Evolutionary conservation across 2,113 vertebrate genomes (phyloP), one percentile per base, ranked within the genome.

Genomic region (Ptilonorhynchus violaceus): DNA sequence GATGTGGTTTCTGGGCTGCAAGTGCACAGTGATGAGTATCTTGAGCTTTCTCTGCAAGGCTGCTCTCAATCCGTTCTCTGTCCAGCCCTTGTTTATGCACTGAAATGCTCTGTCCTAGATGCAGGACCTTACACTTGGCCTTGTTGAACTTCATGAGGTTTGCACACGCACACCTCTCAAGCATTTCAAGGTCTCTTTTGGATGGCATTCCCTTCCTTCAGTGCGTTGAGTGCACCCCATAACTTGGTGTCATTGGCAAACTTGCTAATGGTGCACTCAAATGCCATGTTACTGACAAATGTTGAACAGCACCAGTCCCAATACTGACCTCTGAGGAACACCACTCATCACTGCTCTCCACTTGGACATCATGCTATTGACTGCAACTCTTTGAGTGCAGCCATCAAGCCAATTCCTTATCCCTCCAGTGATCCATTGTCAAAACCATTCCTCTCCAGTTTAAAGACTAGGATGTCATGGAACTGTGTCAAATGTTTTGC

Each of bases 301-400:
- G n/a, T 25, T 70, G 24, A 39, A 6, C 7, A 25, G 20, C 8
- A 17, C 15, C 19, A 46, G 49, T 64, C 23, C 18, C n/a, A 39
- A 0, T 19, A 66, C 10, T 41, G 39, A 39, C 15, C 21, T 46
- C 28, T 6, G 16, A 55, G n/a, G n/a, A 30, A 41, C 30, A 39
- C 20, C 66, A 47, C 13, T 30, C 19, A 10, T 41, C 13, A 8
- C 31, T 44, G 18, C 14, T 52, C 27, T 35, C 27, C 24, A 5
- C 9, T 25, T 37, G 37, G 35, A 31, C 6, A 2, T 27, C 4
- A 2, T 0, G 3, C 11, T 28, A 27, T 20, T 39, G 66, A 31
- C 16, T 41, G 24, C 7, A 41, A 30, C 16, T 25, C 13, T 24
- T n/a, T 30, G 41, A 35, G 17, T 49, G 30, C 13, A 64, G 17